Percentiles rank a stretch among this genome's conserved stretches.
Evolutionary conservation across 2,888 invertebrate species (phyloP).

Genomic region (Heliconius sara): DNA sequence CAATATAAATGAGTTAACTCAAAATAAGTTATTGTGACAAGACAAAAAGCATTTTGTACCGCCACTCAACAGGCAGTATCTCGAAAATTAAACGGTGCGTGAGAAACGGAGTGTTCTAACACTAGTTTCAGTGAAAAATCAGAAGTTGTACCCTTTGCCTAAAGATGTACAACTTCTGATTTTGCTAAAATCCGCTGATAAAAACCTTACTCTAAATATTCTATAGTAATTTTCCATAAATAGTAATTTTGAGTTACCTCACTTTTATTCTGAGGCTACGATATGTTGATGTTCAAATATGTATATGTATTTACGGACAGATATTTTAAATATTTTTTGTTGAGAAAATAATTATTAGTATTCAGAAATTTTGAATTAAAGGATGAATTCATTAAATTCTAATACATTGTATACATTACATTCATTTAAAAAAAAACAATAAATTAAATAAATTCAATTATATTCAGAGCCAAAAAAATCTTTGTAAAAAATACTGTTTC

Average conservation of each 20-base stretch:
- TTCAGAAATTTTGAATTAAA: too few species aligned
- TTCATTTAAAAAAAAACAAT: too few species aligned
- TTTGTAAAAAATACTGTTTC: too few species aligned
- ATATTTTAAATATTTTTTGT: neutral
- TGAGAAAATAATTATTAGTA: neutral
- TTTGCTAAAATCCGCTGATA: too few species aligned
- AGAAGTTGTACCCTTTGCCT: neutral
- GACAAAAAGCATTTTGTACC: neutral
- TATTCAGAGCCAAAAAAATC: too few species aligned
- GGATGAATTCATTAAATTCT: too few species aligned
- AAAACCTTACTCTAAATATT: too few species aligned
- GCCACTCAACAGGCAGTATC: neutral
- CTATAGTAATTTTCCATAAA: neutral
- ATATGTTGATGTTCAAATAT: conserved; percentile 3
- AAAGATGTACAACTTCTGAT: neutral
- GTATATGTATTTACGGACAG: neutral
- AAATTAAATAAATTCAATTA: too few species aligned
- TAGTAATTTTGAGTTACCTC: neutral
- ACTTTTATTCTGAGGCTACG: neutral
- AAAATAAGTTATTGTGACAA: neutral
- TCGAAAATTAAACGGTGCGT: neutral
- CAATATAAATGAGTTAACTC: neutral
- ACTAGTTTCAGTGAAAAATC: too few species aligned
- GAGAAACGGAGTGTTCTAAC: neutral
- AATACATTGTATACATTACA: too few species aligned